Conservation (phyloP, 1,140 invertebrate genomes). For the Anoplophora glabripennis region DNA sequence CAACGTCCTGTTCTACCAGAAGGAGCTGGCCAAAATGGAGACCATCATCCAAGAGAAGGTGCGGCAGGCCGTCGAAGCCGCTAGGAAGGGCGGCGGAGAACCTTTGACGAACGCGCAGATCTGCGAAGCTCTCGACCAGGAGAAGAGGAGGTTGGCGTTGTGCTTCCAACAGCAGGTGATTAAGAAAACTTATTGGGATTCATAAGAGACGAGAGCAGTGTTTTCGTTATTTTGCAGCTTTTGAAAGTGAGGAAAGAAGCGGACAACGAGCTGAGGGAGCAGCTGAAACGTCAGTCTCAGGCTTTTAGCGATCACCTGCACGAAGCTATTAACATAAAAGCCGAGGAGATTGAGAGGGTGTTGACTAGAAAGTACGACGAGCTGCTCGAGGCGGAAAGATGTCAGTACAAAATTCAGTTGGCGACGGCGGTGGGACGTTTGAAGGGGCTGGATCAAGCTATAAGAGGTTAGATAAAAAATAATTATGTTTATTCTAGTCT, state of each 20-base stretch:
- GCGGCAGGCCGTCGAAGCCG: constrained; percentile 59
- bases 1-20: constrained; percentile 65
- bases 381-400: constrained; percentile 64
- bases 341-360: constrained; percentile 64
- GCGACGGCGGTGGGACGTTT: constrained; percentile 78
- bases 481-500: no score
- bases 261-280: constrained; percentile 71
- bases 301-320: constrained; percentile 80
- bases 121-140: constrained; percentile 55
- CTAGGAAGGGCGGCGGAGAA: constrained; percentile 49
- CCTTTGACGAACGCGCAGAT: constrained; percentile 53
- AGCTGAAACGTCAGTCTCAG: constrained; percentile 76
- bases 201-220: background rate
- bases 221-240: constrained; percentile 52
- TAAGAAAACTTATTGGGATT: no score
- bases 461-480: constrained; percentile 66
- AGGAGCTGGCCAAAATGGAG: constrained; percentile 67
- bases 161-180: constrained; percentile 58
- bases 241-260: constrained; percentile 61
- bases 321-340: constrained; percentile 69
- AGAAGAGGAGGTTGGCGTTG: constrained; percentile 53
- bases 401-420: constrained; percentile 72
- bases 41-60: constrained; percentile 62
- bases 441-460: constrained; percentile 81
- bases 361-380: constrained; percentile 68